phyloP scores from a whole-genome alignment of 2,888 invertebrate genomes.

The Eutolmus rufibarbis region DNA sequence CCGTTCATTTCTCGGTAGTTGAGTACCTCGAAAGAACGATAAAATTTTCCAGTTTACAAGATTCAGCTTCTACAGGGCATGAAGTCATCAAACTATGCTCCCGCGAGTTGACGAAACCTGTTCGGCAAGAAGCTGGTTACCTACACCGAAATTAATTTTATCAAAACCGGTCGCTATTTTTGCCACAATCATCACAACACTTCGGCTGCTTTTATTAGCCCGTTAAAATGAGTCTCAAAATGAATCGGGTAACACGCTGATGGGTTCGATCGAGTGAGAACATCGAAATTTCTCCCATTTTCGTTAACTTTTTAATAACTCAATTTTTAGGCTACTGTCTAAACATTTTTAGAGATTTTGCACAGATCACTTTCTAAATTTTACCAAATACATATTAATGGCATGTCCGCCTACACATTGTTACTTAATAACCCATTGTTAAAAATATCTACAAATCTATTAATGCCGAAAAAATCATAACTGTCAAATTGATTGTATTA shows the following conservation, averaged over 20 bases:
- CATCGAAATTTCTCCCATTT: not conserved
- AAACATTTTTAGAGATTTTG: not conserved
- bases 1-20: not conserved
- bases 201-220: not conserved
- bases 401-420: not conserved
- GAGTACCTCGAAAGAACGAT: not conserved
- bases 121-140: slow-evolving; percentile 18
- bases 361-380: not conserved
- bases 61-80: not conserved
- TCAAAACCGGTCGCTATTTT: slow-evolving; percentile 18
- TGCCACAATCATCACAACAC: not conserved
- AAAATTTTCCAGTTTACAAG: slow-evolving; percentile 9
- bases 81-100: slow-evolving; percentile 39
- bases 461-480: not conserved
- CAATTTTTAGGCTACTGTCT: not conserved
- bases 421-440: not conserved
- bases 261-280: not conserved
- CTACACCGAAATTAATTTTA: slow-evolving; percentile 26
- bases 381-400: not conserved
- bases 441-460: not conserved
- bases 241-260: not conserved
- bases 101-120: slow-evolving; percentile 15
- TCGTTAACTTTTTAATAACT: not conserved
- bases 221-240: not conserved
- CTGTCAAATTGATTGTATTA: not conserved